Conservation (phyloP, 37 sponge, comb jelly and placozoan genomes). For the Crambe crambe region DNA sequence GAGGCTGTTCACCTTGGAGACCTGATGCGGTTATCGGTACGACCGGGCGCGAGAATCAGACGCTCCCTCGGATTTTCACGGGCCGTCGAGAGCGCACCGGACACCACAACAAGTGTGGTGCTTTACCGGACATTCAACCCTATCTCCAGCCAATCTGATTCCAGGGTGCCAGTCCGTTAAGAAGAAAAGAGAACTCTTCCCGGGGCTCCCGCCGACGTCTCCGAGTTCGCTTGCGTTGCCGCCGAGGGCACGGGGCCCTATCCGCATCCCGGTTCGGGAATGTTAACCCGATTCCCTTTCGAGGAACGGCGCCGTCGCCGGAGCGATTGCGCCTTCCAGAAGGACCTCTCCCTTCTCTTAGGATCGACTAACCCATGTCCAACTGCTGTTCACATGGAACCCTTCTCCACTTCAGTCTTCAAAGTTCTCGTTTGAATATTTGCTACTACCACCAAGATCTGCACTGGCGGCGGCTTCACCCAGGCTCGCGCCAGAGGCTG, state of each 20-base stretch:
- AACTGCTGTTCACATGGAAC: slow-evolving; percentile 87
- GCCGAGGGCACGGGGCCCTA: slow-evolving; percentile 26
- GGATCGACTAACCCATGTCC: slow-evolving; percentile 85
- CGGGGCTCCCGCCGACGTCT: slow-evolving; percentile 62
- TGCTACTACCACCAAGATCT: slow-evolving; percentile 94
- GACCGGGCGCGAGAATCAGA: slow-evolving; percentile 60
- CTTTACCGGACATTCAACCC: slow-evolving; percentile 70
- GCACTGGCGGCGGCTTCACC: slow-evolving; percentile 73
- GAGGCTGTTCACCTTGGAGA: slow-evolving; percentile 75
- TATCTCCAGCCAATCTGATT: slow-evolving; percentile 79
- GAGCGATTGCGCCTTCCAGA: slow-evolving; percentile 16
- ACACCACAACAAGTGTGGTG: slow-evolving; percentile 67
- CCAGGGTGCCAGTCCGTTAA: slow-evolving; percentile 56
- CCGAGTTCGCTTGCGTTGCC: slow-evolving; percentile 65
- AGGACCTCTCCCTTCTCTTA: slow-evolving; percentile 64
- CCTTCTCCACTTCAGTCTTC: slow-evolving; percentile 86
- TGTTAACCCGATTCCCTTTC: slow-evolving; percentile 85
- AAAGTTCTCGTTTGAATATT: slow-evolving; percentile 85
- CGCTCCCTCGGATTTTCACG: slow-evolving; percentile 74
- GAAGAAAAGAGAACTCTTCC: slow-evolving; percentile 81
- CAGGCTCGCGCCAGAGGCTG: slow-evolving; percentile 78
- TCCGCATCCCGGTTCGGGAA: slow-evolving; percentile 78
- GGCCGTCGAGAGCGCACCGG: slow-evolving; percentile 70
- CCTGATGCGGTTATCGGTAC: slow-evolving; percentile 73
- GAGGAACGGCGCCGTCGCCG: slow-evolving; percentile 35